Percentiles rank a stretch among this genome's conserved stretches.
Evolutionary conservation across 2,113 vertebrate genomes (phyloP).

Genomic region (Galemys pyrenaicus): DNA sequence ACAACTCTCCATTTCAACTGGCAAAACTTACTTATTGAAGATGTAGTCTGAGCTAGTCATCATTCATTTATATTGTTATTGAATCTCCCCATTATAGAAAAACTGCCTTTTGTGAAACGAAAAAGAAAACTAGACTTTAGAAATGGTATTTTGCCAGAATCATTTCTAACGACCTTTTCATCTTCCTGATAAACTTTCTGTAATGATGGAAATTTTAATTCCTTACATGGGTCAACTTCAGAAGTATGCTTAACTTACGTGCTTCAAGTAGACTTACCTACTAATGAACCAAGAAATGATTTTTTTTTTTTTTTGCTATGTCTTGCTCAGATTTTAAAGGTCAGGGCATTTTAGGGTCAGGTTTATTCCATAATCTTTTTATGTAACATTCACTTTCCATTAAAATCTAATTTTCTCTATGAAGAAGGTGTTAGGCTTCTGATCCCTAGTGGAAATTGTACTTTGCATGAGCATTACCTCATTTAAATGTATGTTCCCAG

Average conservation of each 20-base stretch:
- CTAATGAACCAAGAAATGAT: slow-evolving; percentile 64
- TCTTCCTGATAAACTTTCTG: slow-evolving; percentile 54
- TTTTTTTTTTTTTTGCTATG: slow-evolving; percentile 43
- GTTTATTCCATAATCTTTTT: slow-evolving; percentile 54
- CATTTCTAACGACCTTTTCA: slow-evolving; percentile 44
- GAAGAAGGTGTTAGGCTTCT: slow-evolving; percentile 48
- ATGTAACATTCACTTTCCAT: slow-evolving; percentile 50
- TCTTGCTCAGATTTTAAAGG: slow-evolving; percentile 67
- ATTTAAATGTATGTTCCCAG: slow-evolving; percentile 62
- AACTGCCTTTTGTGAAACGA: neutral
- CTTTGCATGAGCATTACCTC: slow-evolving; percentile 62
- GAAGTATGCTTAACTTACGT: slow-evolving; percentile 39
- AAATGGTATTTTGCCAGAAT: slow-evolving; percentile 55
- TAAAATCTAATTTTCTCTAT: slow-evolving; percentile 64
- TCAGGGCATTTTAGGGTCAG: slow-evolving; percentile 40
- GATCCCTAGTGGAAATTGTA: slow-evolving; percentile 36
- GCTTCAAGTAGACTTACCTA: slow-evolving; percentile 63
- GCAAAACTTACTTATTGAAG: neutral
- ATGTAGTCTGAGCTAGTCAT: neutral
- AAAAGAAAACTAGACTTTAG: slow-evolving; percentile 30
- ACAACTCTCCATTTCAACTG: neutral
- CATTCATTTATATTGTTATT: neutral
- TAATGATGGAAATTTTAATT: slow-evolving; percentile 64
- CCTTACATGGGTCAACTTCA: slow-evolving; percentile 53
- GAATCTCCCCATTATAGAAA: neutral